Base-by-base conservation (phyloP, 2,888 invertebrate species). In the Lapara coniferarum region DNA sequence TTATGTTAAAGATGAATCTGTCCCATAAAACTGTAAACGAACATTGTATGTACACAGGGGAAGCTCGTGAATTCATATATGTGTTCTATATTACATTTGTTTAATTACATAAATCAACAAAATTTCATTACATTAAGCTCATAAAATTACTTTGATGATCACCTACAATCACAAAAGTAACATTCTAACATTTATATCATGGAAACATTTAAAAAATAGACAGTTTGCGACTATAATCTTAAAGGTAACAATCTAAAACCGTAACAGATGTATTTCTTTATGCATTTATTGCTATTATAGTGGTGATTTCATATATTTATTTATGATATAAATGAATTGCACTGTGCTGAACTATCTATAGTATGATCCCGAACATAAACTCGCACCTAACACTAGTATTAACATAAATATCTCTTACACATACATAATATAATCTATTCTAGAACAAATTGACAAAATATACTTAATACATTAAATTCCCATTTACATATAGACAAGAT, bases 401-500 rank as follows among this genome's bases (percentile, higher is more conserved):
- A 85, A 84, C 82, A 85, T 86, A 86, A 85, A 85, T 85, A 86
- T 83, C 83, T 82, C 82, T 85, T 84, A 81, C 70, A 77, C 72
- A 77, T 80, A 82, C 76, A 84, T 80, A 79, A 84, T 80, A 79
- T 79, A 76, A 80, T 76, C 81, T 86, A 86, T 76, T 82, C 86
- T 88, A 90, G 76, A 90, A 89, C 85, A 89, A 92, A 91, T 93
- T 91, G 92, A 92, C 91, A 90, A 90, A 89, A 91, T 88, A 89
- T 86, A 87, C 80, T 81, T 84, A 80, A 85, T 81, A 80, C 73
- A 75, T 80, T 80, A 75, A 81, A 83, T 79, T 85, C 82, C 82
- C 85, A 88, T 89, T 83, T 89, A 88, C 87, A 88, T 81, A 83
- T 85, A 87, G 85, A 88, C 86, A 87, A 86, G 79, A 86, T 85